phyloP scores from a whole-genome alignment of 1,140 invertebrate genomes.

The Ericerus pela region DNA sequence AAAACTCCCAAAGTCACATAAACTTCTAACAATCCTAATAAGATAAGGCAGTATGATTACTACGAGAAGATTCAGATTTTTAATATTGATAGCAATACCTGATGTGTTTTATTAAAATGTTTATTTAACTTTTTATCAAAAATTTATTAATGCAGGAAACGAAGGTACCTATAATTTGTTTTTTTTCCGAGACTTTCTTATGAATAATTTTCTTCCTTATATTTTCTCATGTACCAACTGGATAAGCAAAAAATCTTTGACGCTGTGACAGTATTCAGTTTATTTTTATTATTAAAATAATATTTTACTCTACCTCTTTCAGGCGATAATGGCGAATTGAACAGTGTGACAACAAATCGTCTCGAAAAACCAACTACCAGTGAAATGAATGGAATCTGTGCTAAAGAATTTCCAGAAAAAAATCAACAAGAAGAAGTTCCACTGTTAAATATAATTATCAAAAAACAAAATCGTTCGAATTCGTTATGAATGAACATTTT shows the following conservation, averaged over 20 bases:
- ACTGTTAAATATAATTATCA: conserved; percentile 1
- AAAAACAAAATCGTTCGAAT: conserved; percentile 8
- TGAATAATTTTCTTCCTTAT: background rate
- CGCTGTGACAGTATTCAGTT: background rate
- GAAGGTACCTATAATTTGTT: no score
- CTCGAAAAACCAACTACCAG: background rate
- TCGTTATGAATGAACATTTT: background rate
- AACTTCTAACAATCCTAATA: no score
- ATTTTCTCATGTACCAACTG: background rate
- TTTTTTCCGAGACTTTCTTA: no score
- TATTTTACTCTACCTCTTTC: no score
- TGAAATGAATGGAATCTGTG: conserved; percentile 2
- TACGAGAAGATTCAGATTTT: no score
- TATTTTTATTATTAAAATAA: no score
- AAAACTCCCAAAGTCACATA: no score
- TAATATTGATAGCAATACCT: no score
- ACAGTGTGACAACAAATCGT: background rate
- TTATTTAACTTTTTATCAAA: no score
- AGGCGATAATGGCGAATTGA: background rate
- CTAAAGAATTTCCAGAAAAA: background rate
- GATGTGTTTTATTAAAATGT: no score
- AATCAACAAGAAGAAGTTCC: background rate
- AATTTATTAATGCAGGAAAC: no score
- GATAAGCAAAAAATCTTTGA: background rate
- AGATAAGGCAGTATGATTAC: no score